phyloP scores from a whole-genome alignment of 1,140 invertebrate species.

The Euwallacea fornicatus region DNA sequence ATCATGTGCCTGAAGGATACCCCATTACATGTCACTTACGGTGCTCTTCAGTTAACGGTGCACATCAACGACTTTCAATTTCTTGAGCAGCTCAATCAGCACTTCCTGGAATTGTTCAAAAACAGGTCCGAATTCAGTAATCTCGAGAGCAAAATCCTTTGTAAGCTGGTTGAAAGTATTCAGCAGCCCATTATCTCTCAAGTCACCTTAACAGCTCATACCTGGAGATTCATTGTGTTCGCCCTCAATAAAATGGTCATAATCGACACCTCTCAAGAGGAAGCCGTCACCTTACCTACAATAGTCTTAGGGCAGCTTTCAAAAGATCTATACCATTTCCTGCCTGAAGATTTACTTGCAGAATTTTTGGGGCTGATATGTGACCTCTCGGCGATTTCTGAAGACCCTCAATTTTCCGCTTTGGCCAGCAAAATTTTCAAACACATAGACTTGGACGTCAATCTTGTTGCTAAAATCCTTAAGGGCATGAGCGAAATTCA shows the following conservation, averaged over 20 bases:
- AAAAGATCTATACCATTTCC: constrained; percentile 58
- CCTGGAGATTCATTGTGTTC: constrained; percentile 55
- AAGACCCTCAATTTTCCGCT: constrained; percentile 57
- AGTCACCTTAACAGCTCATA: constrained; percentile 44
- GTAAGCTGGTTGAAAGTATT: constrained; percentile 54
- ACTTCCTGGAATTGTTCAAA: constrained; percentile 53
- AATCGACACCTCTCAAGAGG: constrained; percentile 20
- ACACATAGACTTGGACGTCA: constrained; percentile 67
- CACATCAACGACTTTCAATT: constrained; percentile 56
- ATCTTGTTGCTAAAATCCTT: constrained; percentile 64
- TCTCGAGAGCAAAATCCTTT: constrained; percentile 55
- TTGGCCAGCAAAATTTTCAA: constrained; percentile 67
- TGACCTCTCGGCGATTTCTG: constrained; percentile 43
- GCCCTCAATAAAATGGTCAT: constrained; percentile 52
- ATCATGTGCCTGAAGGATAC: no score
- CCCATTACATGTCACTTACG: background rate
- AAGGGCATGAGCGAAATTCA: constrained; percentile 59
- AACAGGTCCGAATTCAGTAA: constrained; percentile 53
- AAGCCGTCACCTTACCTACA: constrained; percentile 40
- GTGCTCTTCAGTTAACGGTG: background rate
- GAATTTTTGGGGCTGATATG: constrained; percentile 52
- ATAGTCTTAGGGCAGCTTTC: constrained; percentile 62
- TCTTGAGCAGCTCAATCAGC: constrained; percentile 48
- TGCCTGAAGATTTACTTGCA: constrained; percentile 47
- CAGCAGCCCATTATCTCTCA: constrained; percentile 44